These are phyloP conservation scores for Macaria liturata DNA, from an alignment of 2,888 invertebrate species.

Conservation along the genomic window DNA sequence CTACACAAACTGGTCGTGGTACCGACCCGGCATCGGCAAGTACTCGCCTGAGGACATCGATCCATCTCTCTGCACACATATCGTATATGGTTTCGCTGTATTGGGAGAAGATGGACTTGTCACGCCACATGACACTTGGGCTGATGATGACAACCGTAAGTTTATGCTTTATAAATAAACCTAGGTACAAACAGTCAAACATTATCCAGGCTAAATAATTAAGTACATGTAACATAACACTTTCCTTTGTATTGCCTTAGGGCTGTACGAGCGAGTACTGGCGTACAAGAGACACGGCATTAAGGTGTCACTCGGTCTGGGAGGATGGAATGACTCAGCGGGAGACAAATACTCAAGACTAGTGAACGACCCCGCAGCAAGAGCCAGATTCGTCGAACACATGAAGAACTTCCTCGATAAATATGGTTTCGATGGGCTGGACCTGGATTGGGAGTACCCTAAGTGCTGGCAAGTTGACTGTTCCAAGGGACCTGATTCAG, in stretches of 20 bases:
- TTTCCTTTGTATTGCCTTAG: conserved; percentile 59
- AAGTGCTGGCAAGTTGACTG: conserved; percentile 95
- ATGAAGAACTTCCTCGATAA: conserved; percentile 90
- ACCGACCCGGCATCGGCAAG: conserved; percentile 90
- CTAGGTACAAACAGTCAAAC: background rate
- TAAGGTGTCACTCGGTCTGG: conserved; percentile 93
- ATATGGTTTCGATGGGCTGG: conserved; percentile 95
- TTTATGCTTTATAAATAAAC: background rate
- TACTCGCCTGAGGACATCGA: conserved; percentile 94
- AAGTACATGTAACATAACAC: background rate
- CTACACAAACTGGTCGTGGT: conserved; percentile 98
- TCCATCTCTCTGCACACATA: conserved; percentile 94
- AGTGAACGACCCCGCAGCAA: conserved; percentile 89
- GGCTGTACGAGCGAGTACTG: conserved; percentile 93
- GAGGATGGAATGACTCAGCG: conserved; percentile 98
- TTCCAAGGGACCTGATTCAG: conserved; percentile 91
- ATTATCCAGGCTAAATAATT: background rate
- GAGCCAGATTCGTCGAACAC: conserved; percentile 89
- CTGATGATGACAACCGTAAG: conserved; percentile 93
- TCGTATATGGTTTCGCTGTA: conserved; percentile 97
- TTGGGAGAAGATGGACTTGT: conserved; percentile 91
- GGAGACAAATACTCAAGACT: conserved; percentile 95
- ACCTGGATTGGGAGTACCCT: conserved; percentile 97
- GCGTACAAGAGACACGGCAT: conserved; percentile 90
- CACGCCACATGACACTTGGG: conserved; percentile 95